Evolutionary conservation across 2,113 vertebrate genomes (phyloP).

Genomic region (Calyptomena viridis): DNA sequence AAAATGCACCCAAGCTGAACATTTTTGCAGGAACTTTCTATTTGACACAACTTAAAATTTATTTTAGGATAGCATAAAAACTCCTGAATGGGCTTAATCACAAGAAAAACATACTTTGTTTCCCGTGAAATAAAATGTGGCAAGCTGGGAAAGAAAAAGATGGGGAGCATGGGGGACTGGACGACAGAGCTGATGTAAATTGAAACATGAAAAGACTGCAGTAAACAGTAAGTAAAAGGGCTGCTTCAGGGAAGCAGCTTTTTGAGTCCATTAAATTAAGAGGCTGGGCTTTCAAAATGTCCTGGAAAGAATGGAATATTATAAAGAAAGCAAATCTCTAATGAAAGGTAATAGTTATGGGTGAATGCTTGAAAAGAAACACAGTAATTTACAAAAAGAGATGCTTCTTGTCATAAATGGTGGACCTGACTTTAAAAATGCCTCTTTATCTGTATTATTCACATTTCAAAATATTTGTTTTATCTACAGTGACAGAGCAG

Average conservation of each 20-base stretch:
- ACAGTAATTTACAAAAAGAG: not conserved
- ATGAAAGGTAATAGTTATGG: not conserved
- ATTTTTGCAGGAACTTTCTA: not conserved
- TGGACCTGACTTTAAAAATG: not conserved
- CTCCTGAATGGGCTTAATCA: not conserved
- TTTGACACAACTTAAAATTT: not conserved
- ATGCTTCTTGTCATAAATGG: not conserved
- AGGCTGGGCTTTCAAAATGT: not conserved
- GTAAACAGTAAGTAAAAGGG: not conserved
- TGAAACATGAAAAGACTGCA: not conserved
- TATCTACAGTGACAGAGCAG: not conserved
- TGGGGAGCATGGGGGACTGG: not conserved
- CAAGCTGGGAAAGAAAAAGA: not conserved
- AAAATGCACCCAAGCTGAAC: not conserved
- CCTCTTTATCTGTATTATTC: not conserved
- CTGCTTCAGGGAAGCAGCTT: not conserved
- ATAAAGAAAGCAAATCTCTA: not conserved
- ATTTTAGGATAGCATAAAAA: not conserved
- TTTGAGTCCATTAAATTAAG: not conserved
- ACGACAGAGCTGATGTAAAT: not conserved
- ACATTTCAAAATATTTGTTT: not conserved
- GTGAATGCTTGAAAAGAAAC: not conserved
- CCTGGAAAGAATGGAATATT: rapidly evolving
- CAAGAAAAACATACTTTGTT: not conserved
- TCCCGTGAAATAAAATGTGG: not conserved